Conservation (phyloP, 2,888 invertebrate species). For the Cephus rjabovi region DNA sequence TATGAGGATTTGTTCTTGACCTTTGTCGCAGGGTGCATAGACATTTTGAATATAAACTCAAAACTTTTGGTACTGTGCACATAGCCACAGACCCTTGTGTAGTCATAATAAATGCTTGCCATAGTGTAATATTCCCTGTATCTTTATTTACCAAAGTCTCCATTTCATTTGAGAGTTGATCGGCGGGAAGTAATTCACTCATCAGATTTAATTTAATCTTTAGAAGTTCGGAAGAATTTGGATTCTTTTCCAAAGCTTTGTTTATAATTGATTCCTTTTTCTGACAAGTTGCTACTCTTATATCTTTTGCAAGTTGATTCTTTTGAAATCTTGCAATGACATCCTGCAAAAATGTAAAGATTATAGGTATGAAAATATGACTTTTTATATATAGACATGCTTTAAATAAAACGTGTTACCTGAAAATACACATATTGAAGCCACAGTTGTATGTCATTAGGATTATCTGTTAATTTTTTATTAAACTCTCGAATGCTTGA, state of each 20-base stretch:
- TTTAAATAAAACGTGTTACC: conserved; percentile 36
- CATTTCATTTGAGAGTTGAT: conserved; percentile 69
- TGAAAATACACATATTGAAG: conserved; percentile 73
- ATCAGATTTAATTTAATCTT: conserved; percentile 67
- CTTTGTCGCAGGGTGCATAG: conserved; percentile 66
- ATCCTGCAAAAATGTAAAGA: conserved; percentile 30
- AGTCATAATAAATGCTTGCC: conserved; percentile 70
- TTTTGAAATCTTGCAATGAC: conserved; percentile 38
- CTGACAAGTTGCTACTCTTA: conserved; percentile 58
- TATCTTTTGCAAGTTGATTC: conserved; percentile 39
- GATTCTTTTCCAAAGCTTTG: conserved; percentile 72
- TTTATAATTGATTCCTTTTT: conserved; percentile 74
- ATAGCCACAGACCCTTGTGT: conserved; percentile 73
- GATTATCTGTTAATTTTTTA: conserved; percentile 67
- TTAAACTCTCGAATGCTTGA: conserved; percentile 70
- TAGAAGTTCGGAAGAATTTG: conserved; percentile 69
- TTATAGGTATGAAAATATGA: conserved; percentile 1
- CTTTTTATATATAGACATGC: not conserved
- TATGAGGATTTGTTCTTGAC: conserved; percentile 42
- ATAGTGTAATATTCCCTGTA: conserved; percentile 62
- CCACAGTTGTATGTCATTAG: conserved; percentile 71
- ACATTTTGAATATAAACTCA: conserved; percentile 70
- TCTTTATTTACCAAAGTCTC: conserved; percentile 68
- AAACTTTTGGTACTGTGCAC: conserved; percentile 72
- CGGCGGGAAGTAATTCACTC: conserved; percentile 71